A percentile compares a stretch with the other conserved stretches of the same genome.
These are phyloP conservation scores for Alfaro cultratus DNA, from an alignment of 2,797 vertebrate genomes.

Conservation along the genomic window DNA sequence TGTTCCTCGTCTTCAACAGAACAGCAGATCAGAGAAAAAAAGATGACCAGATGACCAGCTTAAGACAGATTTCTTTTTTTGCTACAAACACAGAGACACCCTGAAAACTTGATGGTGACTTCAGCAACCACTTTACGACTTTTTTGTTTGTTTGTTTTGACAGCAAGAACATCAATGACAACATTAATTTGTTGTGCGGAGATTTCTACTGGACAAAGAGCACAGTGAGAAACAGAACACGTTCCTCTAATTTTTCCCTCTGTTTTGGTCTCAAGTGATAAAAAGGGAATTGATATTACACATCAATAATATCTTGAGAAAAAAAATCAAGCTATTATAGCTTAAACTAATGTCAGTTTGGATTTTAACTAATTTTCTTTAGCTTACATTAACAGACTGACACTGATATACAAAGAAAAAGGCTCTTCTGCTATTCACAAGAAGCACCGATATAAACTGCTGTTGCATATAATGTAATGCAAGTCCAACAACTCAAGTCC, in stretches of 20 bases:
- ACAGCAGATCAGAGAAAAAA: slow-evolving; percentile 7
- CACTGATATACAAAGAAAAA: slow-evolving; percentile 8
- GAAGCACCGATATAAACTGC: slow-evolving; percentile 24
- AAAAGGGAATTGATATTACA: slow-evolving; percentile 13
- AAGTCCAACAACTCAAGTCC: slow-evolving; percentile 36
- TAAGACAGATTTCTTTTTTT: slow-evolving; percentile 45
- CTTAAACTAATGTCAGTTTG: slow-evolving; percentile 10
- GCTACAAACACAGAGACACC: slow-evolving; percentile 21
- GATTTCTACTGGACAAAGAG: slow-evolving; percentile 3
- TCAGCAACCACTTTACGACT: slow-evolving; percentile 30
- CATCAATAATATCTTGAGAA: neutral
- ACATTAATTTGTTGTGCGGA: slow-evolving; percentile 1
- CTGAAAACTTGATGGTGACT: slow-evolving; percentile 29
- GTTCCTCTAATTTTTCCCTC: neutral
- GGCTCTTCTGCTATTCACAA: slow-evolving; percentile 23
- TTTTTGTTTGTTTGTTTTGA: slow-evolving; percentile 15
- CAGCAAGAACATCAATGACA: slow-evolving; percentile 20
- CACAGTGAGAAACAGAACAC: slow-evolving; percentile 8
- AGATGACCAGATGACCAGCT: slow-evolving; percentile 36
- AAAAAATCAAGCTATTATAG: neutral
- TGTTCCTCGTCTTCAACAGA: neutral
- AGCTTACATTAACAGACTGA: slow-evolving; percentile 10
- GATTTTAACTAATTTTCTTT: neutral
- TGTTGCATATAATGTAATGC: slow-evolving; percentile 41
- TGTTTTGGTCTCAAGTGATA: slow-evolving; percentile 47